phyloP scores from a whole-genome alignment of 30 jellyfish, hydroid and myxozoan genomes.

The Hydractinia symbiolongicarpus region DNA sequence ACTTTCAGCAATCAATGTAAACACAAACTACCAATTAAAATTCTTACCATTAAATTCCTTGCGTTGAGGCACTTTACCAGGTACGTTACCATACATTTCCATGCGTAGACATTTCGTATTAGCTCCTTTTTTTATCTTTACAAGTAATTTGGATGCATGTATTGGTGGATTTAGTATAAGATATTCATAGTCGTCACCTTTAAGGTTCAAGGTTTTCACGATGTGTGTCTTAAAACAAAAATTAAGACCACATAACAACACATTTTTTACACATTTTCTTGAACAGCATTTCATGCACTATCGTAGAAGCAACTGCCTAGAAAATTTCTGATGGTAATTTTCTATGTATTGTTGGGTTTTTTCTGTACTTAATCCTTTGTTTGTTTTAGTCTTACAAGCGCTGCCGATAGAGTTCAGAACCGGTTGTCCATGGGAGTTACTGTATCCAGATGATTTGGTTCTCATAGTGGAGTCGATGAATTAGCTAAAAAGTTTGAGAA shows the following conservation, averaged over 20 bases:
- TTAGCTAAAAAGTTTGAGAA: no score
- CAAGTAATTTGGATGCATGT: not conserved
- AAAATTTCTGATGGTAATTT: not conserved
- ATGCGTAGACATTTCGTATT: conserved; percentile 26
- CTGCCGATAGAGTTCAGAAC: no score
- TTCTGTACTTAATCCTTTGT: no score
- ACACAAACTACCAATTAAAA: no score
- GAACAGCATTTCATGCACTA: not conserved
- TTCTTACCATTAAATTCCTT: not conserved
- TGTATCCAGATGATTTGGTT: no score
- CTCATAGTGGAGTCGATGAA: no score
- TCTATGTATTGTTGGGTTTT: no score
- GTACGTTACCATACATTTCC: conserved; percentile 25
- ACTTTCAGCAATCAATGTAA: no score
- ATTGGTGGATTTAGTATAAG: conserved; percentile 1
- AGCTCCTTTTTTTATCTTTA: conserved; percentile 4
- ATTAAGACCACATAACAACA: not conserved
- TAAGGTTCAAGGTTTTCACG: not conserved
- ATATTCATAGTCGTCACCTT: conserved; percentile 10
- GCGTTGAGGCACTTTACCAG: not conserved
- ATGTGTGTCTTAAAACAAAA: not conserved
- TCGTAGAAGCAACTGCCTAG: not conserved
- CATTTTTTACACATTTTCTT: not conserved
- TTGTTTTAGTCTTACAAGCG: no score
- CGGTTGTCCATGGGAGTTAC: no score